Base-by-base conservation (phyloP, 2,888 invertebrate genomes). In the Girardia tigrina region DNA sequence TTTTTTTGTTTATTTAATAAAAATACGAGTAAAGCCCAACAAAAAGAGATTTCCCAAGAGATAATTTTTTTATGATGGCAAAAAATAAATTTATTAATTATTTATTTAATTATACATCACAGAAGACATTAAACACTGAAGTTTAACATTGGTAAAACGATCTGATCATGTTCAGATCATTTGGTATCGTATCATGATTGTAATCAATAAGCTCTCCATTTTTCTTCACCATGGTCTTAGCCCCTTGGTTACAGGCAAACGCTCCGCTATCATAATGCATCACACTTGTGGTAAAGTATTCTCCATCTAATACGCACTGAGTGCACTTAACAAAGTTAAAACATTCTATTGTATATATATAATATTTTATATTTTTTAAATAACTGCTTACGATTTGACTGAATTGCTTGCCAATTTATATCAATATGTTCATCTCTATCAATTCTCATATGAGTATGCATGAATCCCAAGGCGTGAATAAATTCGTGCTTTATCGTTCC, bases 401-500 rank as follows among this genome's bases (percentile, higher is more conserved):
- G 56, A 8, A n/a, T 4, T 20, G n/a, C 23, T n/a, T 56, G 8
- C 56, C 56, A 56, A n/a, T 56, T 56, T 6, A 56, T 56, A 4
- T n/a, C 23, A n/a, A 56, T 56, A n/a, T 56, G 23, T 6, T 56
- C 23, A 4, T 56, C 56, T 56, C 56, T 56, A 23, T 56, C 56
- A 16, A 6, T 4, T 56, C 56, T 56, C 56, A 56, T 56, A 23
- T 56, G 56, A 56, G 56, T 56, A 16, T 56, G 56, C 56, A 56
- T 56, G 56, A 56, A 56, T n/a, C 56, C 56, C 20, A 56, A 23
- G n/a, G 56, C 56, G 56, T 56, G 56, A n/a, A 56, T 56, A 56
- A 56, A 56, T 56, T 56, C 56, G 56, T 56, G 56, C 23, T 56
- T 56, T n/a, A 56, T 56, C n/a, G 56, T 56, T 56, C 56, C 56